Conservation (phyloP, 2,113 vertebrate genomes). For the Gadus macrocephalus region DNA sequence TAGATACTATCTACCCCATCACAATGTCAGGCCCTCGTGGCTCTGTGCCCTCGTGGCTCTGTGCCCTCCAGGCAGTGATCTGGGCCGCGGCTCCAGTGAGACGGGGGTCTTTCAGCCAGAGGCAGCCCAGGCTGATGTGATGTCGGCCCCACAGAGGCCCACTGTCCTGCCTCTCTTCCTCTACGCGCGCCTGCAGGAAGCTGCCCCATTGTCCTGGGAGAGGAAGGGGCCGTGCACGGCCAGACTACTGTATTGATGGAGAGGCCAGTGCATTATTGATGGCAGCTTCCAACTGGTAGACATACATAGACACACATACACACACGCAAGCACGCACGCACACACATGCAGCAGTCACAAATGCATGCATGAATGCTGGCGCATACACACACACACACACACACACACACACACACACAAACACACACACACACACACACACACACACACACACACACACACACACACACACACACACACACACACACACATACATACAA, state of each 20-base stretch:
- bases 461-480: not conserved
- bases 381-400: too few relatives aligned
- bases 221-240: conserved; percentile 58
- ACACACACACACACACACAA: too few relatives aligned
- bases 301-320: not conserved
- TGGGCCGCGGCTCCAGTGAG: too few relatives aligned
- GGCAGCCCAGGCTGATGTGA: conserved; percentile 38
- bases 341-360: not conserved
- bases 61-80: too few relatives aligned
- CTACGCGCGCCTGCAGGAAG: conserved; percentile 47
- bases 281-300: conserved; percentile 40
- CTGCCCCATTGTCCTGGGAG: conserved; percentile 57
- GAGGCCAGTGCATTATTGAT: conserved; percentile 61
- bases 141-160: conserved; percentile 49
- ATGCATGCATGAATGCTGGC: too few relatives aligned
- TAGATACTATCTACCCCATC: too few relatives aligned
- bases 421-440: too few relatives aligned
- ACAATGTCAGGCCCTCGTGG: too few relatives aligned
- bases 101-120: conserved; percentile 34
- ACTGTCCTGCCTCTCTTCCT: conserved; percentile 36
- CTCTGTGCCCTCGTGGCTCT: too few relatives aligned
- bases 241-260: conserved; percentile 36
- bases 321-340: not conserved
- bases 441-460: conserved; percentile 4
- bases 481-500: too few relatives aligned